These are phyloP conservation scores for Epinephelus coioides DNA, from an alignment of 2,797 vertebrate species.

Conservation along the genomic window DNA sequence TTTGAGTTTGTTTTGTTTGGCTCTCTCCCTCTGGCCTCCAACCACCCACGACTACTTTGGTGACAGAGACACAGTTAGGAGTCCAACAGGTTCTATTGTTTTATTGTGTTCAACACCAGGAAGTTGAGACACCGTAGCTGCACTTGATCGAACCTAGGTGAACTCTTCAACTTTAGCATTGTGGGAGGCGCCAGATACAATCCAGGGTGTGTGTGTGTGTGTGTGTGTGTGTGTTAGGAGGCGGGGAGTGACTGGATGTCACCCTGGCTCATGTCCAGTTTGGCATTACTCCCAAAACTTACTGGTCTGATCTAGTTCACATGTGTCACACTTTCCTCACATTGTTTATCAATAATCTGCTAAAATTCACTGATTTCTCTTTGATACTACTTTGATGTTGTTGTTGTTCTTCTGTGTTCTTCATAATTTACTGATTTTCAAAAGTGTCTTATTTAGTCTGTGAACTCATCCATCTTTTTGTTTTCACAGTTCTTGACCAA, in stretches of 20 bases:
- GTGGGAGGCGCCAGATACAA: constrained; percentile 32
- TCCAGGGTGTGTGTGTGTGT: constrained; percentile 15
- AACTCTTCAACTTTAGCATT: constrained; percentile 24
- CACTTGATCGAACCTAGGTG: constrained; percentile 24
- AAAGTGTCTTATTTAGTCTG: background rate
- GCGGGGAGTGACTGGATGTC: constrained; percentile 49
- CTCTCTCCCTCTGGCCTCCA: constrained; percentile 16
- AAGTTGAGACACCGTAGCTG: constrained; percentile 36
- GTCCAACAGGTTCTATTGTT: constrained; percentile 49
- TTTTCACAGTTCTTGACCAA: constrained; percentile 93
- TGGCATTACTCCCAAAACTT: constrained; percentile 29
- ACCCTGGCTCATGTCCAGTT: constrained; percentile 40
- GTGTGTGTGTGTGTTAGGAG: constrained; percentile 4
- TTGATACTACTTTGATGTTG: background rate
- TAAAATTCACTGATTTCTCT: background rate
- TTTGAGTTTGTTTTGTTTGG: constrained; percentile 40
- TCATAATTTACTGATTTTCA: background rate
- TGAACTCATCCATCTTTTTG: background rate
- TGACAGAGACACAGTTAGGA: constrained; percentile 24
- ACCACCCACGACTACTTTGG: background rate
- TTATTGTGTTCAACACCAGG: constrained; percentile 38
- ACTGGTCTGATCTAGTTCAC: constrained; percentile 38
- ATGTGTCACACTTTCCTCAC: background rate
- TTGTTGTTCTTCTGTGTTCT: background rate
- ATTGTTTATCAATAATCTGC: background rate